Evolutionary conservation across 2,888 invertebrate genomes (phyloP).

Genomic region (Portevinia maculata): DNA sequence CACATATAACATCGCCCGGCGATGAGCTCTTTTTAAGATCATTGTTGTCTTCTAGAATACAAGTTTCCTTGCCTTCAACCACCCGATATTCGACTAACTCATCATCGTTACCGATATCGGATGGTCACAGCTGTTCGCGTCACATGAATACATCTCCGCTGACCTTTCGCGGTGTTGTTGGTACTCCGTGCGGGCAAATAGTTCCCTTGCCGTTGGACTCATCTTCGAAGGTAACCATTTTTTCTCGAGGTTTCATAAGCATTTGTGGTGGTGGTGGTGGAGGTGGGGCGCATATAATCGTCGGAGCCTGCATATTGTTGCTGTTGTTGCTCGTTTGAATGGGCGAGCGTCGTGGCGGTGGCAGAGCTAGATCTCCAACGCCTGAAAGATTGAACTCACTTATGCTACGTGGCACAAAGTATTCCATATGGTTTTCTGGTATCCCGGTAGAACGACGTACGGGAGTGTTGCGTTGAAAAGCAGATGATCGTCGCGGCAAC

Average conservation of each 20-base stretch:
- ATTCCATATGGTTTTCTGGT: constrained; percentile 88
- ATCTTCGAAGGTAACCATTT: constrained; percentile 92
- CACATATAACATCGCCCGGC: constrained; percentile 82
- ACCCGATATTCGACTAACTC: constrained; percentile 66
- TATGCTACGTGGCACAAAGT: constrained; percentile 92
- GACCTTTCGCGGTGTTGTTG: constrained; percentile 81
- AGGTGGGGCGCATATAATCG: constrained; percentile 79
- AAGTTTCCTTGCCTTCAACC: constrained; percentile 76
- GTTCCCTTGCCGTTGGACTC: constrained; percentile 83
- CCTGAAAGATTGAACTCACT: constrained; percentile 92
- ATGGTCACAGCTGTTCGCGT: constrained; percentile 83
- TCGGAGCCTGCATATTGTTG: constrained; percentile 80
- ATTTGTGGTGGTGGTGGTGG: constrained; percentile 80
- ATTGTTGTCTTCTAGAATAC: constrained; percentile 55
- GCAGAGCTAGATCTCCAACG: constrained; percentile 85
- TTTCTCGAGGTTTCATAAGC: constrained; percentile 86
- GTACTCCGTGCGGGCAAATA: constrained; percentile 83
- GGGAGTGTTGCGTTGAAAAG: constrained; percentile 87
- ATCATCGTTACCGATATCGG: constrained; percentile 65
- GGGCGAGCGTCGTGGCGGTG: constrained; percentile 83
- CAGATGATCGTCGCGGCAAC: constrained; percentile 83
- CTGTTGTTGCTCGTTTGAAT: constrained; percentile 78
- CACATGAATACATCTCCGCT: constrained; percentile 92
- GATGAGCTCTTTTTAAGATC: constrained; percentile 80
- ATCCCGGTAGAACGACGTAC: constrained; percentile 86